A percentile compares a stretch with the other conserved stretches of the same genome.
These are phyloP conservation scores for Deilephila elpenor DNA, from an alignment of 2,888 invertebrate genomes.

Conservation along the genomic window DNA sequence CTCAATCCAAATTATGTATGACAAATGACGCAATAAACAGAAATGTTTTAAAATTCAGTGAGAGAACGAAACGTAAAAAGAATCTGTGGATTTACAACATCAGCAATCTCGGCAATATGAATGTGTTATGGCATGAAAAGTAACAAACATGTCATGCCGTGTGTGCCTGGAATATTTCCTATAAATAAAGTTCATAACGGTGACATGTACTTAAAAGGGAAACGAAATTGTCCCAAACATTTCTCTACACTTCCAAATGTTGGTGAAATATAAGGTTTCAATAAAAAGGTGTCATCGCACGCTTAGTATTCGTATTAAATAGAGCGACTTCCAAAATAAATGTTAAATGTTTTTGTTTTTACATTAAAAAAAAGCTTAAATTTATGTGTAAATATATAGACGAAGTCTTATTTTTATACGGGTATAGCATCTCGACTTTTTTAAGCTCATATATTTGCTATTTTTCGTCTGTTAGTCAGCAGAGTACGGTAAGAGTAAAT, in stretches of 20 bases:
- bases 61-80: conserved; percentile 9
- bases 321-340: no score
- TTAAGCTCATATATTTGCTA: no score
- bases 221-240: background rate
- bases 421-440: no score
- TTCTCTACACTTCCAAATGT: conserved; percentile 1
- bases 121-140: conserved; percentile 15
- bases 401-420: no score
- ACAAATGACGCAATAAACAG: background rate
- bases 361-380: no score
- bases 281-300: no score
- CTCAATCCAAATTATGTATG: background rate
- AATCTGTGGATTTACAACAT: conserved; percentile 16
- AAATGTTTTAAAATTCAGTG: conserved; percentile 20
- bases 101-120: conserved; percentile 16
- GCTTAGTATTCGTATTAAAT: no score
- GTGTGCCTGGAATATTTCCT: conserved; percentile 19
- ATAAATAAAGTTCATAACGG: conserved; percentile 12
- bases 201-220: conserved; percentile 17
- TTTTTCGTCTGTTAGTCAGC: no score
- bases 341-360: no score
- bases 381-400: no score
- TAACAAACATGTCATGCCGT: conserved; percentile 18
- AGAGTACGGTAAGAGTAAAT: no score
- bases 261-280: no score